Evolutionary conservation across 2,888 invertebrate genomes (phyloP), one percentile per base, ranked within the genome.

Genomic region (Marasmarcha lunaedactyla): DNA sequence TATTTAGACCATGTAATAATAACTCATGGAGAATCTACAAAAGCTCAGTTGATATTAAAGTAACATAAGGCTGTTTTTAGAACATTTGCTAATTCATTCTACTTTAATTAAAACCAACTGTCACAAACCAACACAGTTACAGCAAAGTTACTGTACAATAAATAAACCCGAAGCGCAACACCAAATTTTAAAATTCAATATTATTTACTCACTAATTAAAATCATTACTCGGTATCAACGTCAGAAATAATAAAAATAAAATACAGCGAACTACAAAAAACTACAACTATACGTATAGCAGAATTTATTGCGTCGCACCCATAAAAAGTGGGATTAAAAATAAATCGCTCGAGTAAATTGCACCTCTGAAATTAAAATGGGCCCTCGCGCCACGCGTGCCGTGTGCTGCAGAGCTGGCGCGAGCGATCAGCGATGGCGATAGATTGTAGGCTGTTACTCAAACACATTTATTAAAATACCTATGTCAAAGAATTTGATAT

Each of bases 261-360:
- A 48, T 46, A 49, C 54, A 52, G 46, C 50, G 51, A 44, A 51
- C 55, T 54, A 53, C 55, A 65, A 64, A 66, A 62, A 73, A 65
- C 61, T 67, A 69, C 69, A 70, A 68, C 73, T 76, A 71, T 30
- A 20, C 7, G 20, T 20, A 20, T 20, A 9, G 11, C 69, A 59
- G 70, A 76, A 77, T 77, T 81, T 81, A 79, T 78, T 66, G 73
- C 76, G 70, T 63, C 67, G 71, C 65, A 62, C 65, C 71, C 71
- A 78, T 81, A 83, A 83, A 79, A 81, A 79, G 74, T 77, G 68
- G 81, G 78, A 83, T 83, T 81, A 83, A 83, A 81, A 83, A 79
- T 81, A 79, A 83, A 83, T 83, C 78, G 81, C 79, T 79, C 76
- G 81, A 81, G 78, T 81, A 81, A 81, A 83, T 79, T 79, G 79